These are phyloP conservation scores for Misgurnus anguillicaudatus DNA, from an alignment of 2,113 vertebrate species.

Conservation along the genomic window DNA sequence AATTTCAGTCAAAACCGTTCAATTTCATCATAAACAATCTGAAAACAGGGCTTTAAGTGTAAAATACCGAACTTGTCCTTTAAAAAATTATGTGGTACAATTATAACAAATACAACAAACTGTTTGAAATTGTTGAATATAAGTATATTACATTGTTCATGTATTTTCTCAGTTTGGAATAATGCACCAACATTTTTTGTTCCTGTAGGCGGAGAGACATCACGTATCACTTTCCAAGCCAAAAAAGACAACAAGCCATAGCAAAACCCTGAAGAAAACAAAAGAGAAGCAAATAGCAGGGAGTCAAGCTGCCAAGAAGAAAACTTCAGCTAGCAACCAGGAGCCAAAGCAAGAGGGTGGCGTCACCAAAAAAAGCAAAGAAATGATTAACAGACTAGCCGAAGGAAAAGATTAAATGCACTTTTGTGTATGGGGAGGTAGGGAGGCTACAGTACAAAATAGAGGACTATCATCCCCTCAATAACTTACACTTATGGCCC, in stretches of 20 bases:
- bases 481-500: constrained; percentile 48
- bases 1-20: no score
- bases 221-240: constrained; percentile 85
- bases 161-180: neutral
- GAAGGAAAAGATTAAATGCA: constrained; percentile 89
- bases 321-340: constrained; percentile 69
- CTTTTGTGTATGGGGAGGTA: constrained; percentile 34
- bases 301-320: constrained; percentile 89
- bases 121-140: no score
- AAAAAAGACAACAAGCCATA: constrained; percentile 91
- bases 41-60: no score
- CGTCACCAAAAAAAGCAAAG: constrained; percentile 91
- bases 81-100: no score
- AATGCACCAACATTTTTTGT: constrained; percentile 36
- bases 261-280: constrained; percentile 85
- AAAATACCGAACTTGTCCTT: no score
- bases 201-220: constrained; percentile 84
- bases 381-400: constrained; percentile 99
- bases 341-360: constrained; percentile 77
- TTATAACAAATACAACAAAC: no score
- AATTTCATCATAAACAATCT: no score
- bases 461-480: constrained; percentile 77
- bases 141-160: neutral
- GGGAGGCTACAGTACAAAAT: constrained; percentile 79
- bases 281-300: constrained; percentile 89